Evolutionary conservation across 1,140 invertebrate species (phyloP).

Genomic region (Drosophila kanapiae): DNA sequence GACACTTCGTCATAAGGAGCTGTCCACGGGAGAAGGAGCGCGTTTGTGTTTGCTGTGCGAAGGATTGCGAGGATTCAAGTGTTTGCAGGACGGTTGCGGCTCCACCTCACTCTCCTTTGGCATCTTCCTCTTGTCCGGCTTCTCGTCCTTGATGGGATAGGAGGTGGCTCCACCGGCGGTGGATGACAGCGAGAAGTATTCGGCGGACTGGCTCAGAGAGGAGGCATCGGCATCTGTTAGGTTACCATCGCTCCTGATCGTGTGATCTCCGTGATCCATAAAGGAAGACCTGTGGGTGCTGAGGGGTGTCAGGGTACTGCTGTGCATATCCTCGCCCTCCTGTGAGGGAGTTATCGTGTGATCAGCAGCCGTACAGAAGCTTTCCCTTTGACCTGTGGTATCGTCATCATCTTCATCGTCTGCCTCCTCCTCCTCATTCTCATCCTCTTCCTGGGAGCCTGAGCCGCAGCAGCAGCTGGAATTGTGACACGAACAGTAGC

Average conservation of each 20-base stretch:
- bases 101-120: constrained; percentile 16
- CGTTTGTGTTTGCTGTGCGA: constrained; percentile 60
- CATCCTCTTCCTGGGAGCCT: constrained; percentile 38
- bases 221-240: constrained; percentile 73
- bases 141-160: constrained; percentile 16
- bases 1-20: constrained; percentile 85
- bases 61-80: constrained; percentile 62
- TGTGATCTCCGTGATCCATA: constrained; percentile 59
- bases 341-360: constrained; percentile 70
- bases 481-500: constrained; percentile 75
- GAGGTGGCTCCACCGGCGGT: constrained; percentile 23
- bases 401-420: constrained; percentile 62
- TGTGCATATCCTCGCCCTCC: constrained; percentile 63
- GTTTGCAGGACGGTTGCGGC: constrained; percentile 40
- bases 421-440: constrained; percentile 40
- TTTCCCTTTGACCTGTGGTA: constrained; percentile 66
- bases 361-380: constrained; percentile 71
- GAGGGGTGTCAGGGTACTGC: constrained; percentile 74
- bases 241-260: constrained; percentile 61
- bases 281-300: constrained; percentile 51
- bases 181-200: constrained; percentile 78
- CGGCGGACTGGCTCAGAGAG: constrained; percentile 79
- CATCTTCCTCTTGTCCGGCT: constrained; percentile 15
- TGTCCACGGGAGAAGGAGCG: constrained; percentile 56
- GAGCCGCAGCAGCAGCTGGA: constrained; percentile 62